Conservation (phyloP, 2,113 vertebrate genomes). For the Sylvietta virens region DNA sequence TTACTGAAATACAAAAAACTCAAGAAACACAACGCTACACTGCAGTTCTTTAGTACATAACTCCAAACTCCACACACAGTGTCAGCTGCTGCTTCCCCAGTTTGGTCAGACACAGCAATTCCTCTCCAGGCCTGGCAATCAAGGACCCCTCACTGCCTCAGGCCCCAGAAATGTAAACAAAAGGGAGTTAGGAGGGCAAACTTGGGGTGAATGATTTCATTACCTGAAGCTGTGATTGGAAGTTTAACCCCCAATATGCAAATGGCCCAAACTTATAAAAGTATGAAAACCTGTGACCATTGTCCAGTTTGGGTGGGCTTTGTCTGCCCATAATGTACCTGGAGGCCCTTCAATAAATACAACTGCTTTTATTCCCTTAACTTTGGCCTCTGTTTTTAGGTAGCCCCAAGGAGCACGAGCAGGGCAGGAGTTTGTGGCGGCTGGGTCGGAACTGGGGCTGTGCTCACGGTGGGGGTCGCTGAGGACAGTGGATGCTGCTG, state of each 20-base stretch:
- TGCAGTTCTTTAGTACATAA: not conserved
- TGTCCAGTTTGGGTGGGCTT: not conserved
- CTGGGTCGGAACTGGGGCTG: fast-evolving
- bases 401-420: not conserved
- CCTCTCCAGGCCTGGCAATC: not conserved
- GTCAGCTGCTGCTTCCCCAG: not conserved
- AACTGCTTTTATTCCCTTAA: not conserved
- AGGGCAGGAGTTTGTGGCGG: not conserved
- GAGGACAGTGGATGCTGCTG: fast-evolving
- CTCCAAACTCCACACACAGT: fast-evolving
- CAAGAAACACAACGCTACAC: too few relatives aligned
- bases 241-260: not conserved
- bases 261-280: too few relatives aligned
- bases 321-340: fast-evolving
- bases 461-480: fast-evolving
- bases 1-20: too few relatives aligned
- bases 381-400: not conserved
- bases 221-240: not conserved
- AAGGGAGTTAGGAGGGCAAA: not conserved
- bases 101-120: not conserved
- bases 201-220: not conserved
- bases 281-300: fast-evolving
- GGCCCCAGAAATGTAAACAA: not conserved
- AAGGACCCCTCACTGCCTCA: not conserved
- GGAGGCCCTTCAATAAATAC: too few relatives aligned